phyloP scores from a whole-genome alignment of 2,113 vertebrate genomes.

The Fulmarus glacialis region DNA sequence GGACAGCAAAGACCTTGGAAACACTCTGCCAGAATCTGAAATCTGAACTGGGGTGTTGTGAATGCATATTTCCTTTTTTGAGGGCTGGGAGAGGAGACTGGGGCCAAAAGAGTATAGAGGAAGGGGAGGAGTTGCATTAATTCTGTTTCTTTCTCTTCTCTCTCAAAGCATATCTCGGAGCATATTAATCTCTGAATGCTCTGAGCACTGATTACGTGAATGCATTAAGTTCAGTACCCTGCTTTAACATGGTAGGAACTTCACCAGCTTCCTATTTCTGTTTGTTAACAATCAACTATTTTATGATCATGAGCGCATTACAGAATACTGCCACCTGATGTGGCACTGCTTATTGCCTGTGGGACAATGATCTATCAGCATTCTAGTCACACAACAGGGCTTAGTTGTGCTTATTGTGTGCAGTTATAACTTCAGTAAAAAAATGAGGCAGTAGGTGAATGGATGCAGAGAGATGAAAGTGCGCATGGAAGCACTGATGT shows the following conservation, averaged over 20 bases:
- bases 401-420: neutral
- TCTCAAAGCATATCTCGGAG: neutral
- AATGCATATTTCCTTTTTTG: neutral
- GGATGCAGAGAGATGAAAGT: neutral
- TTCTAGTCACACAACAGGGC: fast-evolving
- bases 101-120: neutral
- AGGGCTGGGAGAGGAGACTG: neutral
- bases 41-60: neutral
- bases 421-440: neutral
- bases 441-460: neutral
- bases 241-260: neutral
- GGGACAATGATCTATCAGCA: neutral
- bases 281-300: neutral
- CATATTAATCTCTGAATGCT: neutral
- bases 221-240: neutral
- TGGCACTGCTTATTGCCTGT: neutral
- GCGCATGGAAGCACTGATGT: fast-evolving
- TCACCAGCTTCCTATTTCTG: neutral
- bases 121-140: neutral
- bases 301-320: neutral
- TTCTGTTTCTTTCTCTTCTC: neutral
- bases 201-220: fast-evolving
- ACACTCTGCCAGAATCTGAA: neutral
- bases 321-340: neutral
- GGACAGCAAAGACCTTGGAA: neutral